Evolutionary conservation across 1,140 invertebrate genomes (phyloP).

Genomic region (Telenomus remus): DNA sequence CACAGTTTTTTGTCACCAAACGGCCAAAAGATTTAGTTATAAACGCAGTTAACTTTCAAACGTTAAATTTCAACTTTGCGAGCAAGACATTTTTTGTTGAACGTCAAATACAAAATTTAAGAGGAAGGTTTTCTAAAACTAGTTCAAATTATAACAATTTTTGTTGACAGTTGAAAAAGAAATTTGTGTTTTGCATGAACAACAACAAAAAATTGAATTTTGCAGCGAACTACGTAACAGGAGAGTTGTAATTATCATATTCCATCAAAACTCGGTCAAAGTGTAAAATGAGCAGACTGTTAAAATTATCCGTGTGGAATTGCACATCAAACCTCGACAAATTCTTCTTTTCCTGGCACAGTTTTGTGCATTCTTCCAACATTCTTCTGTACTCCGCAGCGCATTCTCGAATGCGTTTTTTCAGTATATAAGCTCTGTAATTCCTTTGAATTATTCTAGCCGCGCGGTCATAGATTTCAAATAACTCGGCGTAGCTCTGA

Average conservation of each 20-base stretch:
- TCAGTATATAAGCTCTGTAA: conserved; percentile 72
- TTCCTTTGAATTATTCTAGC: conserved; percentile 79
- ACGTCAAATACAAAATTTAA: too few species aligned
- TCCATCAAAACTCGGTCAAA: too few species aligned
- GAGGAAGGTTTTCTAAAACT: too few species aligned
- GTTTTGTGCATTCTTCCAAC: conserved; percentile 67
- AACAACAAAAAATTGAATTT: too few species aligned
- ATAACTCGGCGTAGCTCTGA: conserved; percentile 76
- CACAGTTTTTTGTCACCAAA: background rate
- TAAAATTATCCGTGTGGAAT: conserved; percentile 17
- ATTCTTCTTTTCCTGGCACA: conserved; percentile 58
- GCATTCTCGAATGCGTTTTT: conserved; percentile 62
- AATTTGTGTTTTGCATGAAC: too few species aligned
- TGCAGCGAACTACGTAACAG: too few species aligned
- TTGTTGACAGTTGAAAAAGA: too few species aligned
- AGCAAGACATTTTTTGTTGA: too few species aligned
- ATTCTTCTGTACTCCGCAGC: conserved; percentile 62
- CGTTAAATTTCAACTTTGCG: too few species aligned
- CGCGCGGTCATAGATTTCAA: conserved; percentile 74
- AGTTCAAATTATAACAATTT: too few species aligned
- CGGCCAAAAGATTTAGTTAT: background rate
- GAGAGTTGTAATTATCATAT: too few species aligned
- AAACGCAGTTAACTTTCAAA: background rate
- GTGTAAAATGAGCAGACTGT: conserved; percentile 8
- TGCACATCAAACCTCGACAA: conserved; percentile 33